A percentile compares a stretch with the other conserved stretches of the same genome.
Conservation (phyloP, 2,888 invertebrate genomes). For the Pseudolycoriella hygida region DNA sequence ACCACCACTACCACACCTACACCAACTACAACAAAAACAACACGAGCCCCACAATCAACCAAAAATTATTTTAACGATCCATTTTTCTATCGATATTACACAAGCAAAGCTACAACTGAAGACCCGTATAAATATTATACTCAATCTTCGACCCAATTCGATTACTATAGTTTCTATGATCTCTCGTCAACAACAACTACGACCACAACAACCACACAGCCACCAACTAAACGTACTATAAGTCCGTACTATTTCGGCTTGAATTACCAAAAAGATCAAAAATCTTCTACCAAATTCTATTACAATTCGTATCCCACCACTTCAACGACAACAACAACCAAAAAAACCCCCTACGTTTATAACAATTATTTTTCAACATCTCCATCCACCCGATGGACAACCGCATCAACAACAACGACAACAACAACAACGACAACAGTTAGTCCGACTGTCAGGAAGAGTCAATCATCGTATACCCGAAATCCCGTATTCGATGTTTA, state of each 20-base stretch:
- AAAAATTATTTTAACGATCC: conserved; percentile 7
- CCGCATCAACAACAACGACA: conserved; percentile 22
- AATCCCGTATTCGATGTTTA: conserved; percentile 23
- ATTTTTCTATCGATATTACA: conserved; percentile 9
- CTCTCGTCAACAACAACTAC: conserved; percentile 4
- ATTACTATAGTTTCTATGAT: background rate
- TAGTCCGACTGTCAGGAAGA: no score
- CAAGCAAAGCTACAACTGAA: conserved; percentile 7
- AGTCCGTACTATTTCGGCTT: conserved; percentile 3
- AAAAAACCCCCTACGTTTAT: conserved; percentile 37
- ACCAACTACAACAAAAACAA: conserved; percentile 13
- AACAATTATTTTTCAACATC: conserved; percentile 21
- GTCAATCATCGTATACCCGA: conserved; percentile 13
- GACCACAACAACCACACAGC: conserved; percentile 10
- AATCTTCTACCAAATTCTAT: background rate
- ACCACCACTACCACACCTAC: conserved; percentile 9
- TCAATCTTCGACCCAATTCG: background rate
- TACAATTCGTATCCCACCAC: conserved; percentile 1
- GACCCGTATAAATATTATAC: conserved; percentile 5
- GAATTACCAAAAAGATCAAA: background rate
- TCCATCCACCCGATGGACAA: conserved; percentile 3
- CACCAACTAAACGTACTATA: conserved; percentile 5
- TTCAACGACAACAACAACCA: conserved; percentile 28
- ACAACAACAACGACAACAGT: background rate
- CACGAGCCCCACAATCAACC: conserved; percentile 4